These are phyloP conservation scores for Agonopterix subpropinquella DNA, from an alignment of 2,888 invertebrate species.

Conservation along the genomic window DNA sequence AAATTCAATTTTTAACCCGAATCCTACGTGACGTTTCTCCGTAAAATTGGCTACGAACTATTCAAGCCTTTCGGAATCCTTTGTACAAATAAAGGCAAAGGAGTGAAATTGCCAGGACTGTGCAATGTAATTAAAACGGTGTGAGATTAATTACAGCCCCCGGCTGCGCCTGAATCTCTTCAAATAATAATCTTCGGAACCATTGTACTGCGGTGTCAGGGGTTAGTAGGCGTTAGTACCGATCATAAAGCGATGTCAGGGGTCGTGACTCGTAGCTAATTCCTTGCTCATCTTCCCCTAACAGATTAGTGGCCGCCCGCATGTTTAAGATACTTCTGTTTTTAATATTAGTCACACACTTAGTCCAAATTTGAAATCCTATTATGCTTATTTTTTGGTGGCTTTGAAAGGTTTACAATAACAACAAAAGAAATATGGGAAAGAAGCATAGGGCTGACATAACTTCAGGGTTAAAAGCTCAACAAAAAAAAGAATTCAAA, in stretches of 20 bases:
- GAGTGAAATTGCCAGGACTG: slow-evolving; percentile 6
- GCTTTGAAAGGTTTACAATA: too few species aligned
- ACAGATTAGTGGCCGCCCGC: slow-evolving; percentile 64
- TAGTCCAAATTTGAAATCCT: too few species aligned
- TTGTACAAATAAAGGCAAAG: not conserved
- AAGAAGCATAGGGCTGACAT: too few species aligned
- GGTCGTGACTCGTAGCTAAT: slow-evolving; percentile 11
- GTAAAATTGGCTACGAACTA: not conserved
- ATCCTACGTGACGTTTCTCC: too few species aligned
- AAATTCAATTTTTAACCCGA: too few species aligned
- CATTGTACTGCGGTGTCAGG: slow-evolving; percentile 30
- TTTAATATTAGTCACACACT: slow-evolving; percentile 11
- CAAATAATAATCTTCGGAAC: slow-evolving; percentile 24
- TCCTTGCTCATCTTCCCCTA: slow-evolving; percentile 42
- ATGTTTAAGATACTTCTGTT: slow-evolving; percentile 40
- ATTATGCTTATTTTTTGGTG: too few species aligned
- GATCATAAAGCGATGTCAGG: slow-evolving; percentile 11
- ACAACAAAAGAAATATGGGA: too few species aligned
- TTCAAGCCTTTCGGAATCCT: not conserved
- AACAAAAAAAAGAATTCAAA: too few species aligned
- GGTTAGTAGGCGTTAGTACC: slow-evolving; percentile 2
- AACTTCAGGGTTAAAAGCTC: too few species aligned
- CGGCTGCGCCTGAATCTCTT: slow-evolving; percentile 30
- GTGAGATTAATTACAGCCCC: slow-evolving; percentile 46
- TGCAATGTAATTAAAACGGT: slow-evolving; percentile 31